Base-by-base conservation (phyloP, 2,888 invertebrate genomes). In the Rhopalosiphum nymphaeae region DNA sequence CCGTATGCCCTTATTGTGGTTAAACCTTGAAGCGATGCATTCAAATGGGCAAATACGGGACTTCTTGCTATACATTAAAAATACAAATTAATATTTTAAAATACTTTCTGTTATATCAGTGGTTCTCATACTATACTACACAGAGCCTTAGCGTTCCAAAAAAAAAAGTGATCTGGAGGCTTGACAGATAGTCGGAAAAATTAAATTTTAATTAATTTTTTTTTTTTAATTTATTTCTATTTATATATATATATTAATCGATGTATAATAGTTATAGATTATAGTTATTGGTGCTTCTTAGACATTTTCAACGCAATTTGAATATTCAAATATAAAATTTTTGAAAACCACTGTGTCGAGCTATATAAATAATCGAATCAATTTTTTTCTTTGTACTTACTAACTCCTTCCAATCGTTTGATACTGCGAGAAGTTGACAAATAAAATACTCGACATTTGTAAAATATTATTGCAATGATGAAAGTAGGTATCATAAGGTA, bases 41-140 rank as follows among this genome's bases (percentile, higher is more conserved):
- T 98, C 95, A 99, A 96, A 95, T 99, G 99, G 3, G 98, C 98
- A 96, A 99, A 99, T 36, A 99, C 98, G 0, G 99, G 99, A 95
- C 99, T 99, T 95, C 99, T 97, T 95, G 98, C 98, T 98, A 96
- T 85, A 96, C 36, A 61, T 26, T 44, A 90, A 61, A 2, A 67
- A 25, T 29, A 46, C 0, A 7, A 29, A 67, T 7, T 16, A n/a
- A 36, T 36, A n/a, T 67, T 67, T 67, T 36, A 4, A 21, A 36
- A 67, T 29, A 61, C 16, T 16, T 36, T 36, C n/a, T 67, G n/a
- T 67, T 67, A 53, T 53, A 21, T 21, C 53, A 53, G 3, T 53
- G 53, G 21, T 53, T 53, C 21, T 53, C 53, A 53, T 3, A 53
- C 49, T 53, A 53, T 11, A 53, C 3, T 53, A 1, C 13, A 53